Base-by-base conservation (phyloP, 2,797 vertebrate species). In the Chelon auratus region DNA sequence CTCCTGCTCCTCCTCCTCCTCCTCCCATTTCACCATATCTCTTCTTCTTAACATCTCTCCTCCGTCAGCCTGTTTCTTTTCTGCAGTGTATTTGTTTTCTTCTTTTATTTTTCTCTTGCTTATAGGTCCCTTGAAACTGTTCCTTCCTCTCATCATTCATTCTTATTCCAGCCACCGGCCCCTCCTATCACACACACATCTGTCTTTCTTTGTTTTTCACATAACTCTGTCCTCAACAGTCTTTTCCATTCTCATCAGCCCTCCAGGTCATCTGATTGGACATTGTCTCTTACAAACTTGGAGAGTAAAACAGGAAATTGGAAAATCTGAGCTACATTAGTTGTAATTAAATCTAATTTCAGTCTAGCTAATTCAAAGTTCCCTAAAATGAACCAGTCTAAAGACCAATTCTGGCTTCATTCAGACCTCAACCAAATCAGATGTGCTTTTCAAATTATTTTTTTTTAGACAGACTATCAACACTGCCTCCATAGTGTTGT, bases 61-160 rank as follows among this genome's bases (percentile, higher is more conserved):
- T 51, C 50, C 66, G 33, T 81, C 57, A 70, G 45, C 55, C 62
- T 39, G 42, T 77, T 78, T 56, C 42, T 24, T 73, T 50, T 53
- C 66, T 75, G 45, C 55, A 36, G 55, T 48, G 30, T 43, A 37
- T 52, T 65, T 4, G 15, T 79, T 52, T 51, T 58, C 20, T 47
- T 22, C 33, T 63, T 53, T 5, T 15, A 1, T 18, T 68, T 40
- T 11, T 22, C 20, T 26, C 40, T 60, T 48, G 7, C 33, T 58
- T 8, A 6, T 3, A 18, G 33, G 24, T 76, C 42, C 42, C 5
- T 79, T 55, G 10, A 63, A 57, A 40, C 43, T 55, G 24, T 71
- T 42, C 61, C 56, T 30, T 67, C 17, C 1, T 69, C 15, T 47
- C 3, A 11, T 68, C 30, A 36, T 48, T 63, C 53, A 40, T 60